phyloP scores from a whole-genome alignment of 2,113 vertebrate genomes.

The Alexandromys fortis region DNA sequence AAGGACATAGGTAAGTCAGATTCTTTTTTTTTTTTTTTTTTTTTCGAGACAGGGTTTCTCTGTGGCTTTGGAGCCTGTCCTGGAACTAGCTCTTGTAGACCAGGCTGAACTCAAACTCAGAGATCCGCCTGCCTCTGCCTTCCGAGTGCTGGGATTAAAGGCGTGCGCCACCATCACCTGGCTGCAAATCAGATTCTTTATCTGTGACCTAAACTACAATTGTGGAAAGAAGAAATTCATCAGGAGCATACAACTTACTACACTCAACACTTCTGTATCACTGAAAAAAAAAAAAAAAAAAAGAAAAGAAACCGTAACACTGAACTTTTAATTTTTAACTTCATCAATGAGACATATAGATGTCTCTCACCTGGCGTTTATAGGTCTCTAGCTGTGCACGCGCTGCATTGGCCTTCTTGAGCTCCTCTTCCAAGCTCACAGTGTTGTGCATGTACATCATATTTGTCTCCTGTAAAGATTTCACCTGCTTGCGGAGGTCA shows the following conservation, averaged over 20 bases:
- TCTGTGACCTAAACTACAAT: background rate
- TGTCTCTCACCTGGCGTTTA: conserved; percentile 91
- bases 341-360: background rate
- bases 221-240: background rate
- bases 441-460: conserved; percentile 99
- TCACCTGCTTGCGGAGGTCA: conserved; percentile 96
- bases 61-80: too few relatives aligned
- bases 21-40: background rate
- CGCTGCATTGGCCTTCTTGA: conserved; percentile 96
- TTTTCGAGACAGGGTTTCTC: too few relatives aligned
- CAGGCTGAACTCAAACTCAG: too few relatives aligned
- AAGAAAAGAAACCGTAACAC: background rate
- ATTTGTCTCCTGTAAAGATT: conserved; percentile 96
- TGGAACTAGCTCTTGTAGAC: too few relatives aligned
- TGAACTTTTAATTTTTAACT: background rate
- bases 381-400: conserved; percentile 96
- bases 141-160: too few relatives aligned
- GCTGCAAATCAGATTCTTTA: background rate
- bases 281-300: background rate
- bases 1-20: conserved; percentile 11
- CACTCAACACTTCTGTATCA: background rate
- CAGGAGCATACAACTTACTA: background rate
- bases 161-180: too few relatives aligned
- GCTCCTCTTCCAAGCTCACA: conserved; percentile 95
- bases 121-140: too few relatives aligned